A percentile compares a stretch with the other conserved stretches of the same genome.
phyloP scores from a whole-genome alignment of 2,888 invertebrate species.

The Drosophila pegasa region DNA sequence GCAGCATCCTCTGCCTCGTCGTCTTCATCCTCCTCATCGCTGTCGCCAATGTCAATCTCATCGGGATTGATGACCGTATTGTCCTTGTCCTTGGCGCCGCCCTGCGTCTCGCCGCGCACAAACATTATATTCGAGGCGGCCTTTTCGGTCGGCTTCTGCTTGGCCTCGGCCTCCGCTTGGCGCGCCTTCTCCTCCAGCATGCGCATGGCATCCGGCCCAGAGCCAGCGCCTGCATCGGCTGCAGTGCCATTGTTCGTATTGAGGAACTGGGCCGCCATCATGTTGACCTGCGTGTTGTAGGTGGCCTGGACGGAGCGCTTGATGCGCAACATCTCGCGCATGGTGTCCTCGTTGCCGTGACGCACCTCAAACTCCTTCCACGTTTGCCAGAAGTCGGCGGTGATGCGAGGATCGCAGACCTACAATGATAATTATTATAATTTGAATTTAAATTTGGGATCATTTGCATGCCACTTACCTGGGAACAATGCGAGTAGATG shows the following conservation, averaged over 20 bases:
- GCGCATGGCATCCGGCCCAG: constrained; percentile 91
- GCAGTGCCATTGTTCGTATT: constrained; percentile 88
- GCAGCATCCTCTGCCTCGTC: constrained; percentile 87
- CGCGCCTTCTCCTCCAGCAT: constrained; percentile 93
- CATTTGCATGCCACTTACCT: constrained; percentile 87
- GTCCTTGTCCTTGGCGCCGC: constrained; percentile 87
- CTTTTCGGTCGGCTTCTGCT: constrained; percentile 68
- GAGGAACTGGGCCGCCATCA: constrained; percentile 99
- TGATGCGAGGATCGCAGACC: constrained; percentile 97
- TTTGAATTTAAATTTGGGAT: rapidly evolving
- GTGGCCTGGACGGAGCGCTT: constrained; percentile 99
- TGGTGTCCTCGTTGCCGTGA: constrained; percentile 99
- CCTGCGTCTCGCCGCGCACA: constrained; percentile 94
- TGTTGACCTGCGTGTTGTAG: constrained; percentile 99
- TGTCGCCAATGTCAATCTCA: constrained; percentile 93
- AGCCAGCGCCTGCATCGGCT: constrained; percentile 90
- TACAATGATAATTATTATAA: constrained; percentile 8
- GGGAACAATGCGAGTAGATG: constrained; percentile 98
- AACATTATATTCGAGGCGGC: constrained; percentile 90
- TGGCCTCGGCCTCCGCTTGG: constrained; percentile 83
- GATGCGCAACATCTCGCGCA: constrained; percentile 99
- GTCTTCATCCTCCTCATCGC: constrained; percentile 88
- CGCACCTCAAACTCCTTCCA: constrained; percentile 99
- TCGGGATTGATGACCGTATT: constrained; percentile 92
- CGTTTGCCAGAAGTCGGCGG: constrained; percentile 97